phyloP scores from a whole-genome alignment of 2,797 vertebrate genomes.

The Diceros bicornis region DNA sequence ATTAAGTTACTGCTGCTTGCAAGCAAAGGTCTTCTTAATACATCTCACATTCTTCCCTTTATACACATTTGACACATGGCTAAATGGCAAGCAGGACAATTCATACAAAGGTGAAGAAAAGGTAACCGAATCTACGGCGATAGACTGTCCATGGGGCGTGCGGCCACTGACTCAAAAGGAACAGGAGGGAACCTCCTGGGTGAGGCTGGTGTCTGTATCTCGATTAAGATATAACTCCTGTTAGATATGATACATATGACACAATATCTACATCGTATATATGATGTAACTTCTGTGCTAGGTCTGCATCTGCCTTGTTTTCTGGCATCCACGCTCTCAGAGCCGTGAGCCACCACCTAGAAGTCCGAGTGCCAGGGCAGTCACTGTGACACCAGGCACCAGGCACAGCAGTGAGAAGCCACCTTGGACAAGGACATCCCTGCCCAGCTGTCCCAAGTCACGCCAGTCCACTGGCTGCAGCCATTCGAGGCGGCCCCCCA shows the following conservation, averaged over 20 bases:
- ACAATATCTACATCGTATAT: neutral
- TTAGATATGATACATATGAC: neutral
- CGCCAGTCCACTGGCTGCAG: too few relatives aligned
- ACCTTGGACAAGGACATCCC: neutral
- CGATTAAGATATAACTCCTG: neutral
- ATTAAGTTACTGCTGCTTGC: neutral
- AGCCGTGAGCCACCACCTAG: neutral
- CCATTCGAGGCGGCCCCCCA: neutral
- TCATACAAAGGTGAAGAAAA: neutral
- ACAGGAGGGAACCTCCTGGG: neutral
- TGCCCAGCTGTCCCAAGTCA: neutral
- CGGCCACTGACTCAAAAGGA: neutral
- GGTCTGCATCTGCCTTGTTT: neutral
- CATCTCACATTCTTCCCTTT: neutral
- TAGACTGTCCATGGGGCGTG: neutral
- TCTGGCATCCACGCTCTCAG: neutral
- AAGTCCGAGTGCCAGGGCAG: neutral
- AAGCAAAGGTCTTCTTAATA: neutral
- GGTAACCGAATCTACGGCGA: neutral
- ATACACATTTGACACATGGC: neutral
- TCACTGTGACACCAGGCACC: too few relatives aligned
- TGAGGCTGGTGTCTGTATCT: neutral
- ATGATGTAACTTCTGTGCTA: neutral
- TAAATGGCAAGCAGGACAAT: neutral
- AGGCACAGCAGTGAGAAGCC: neutral